Conservation (phyloP, 2,888 invertebrate species). For the Caenorhabditis macrosperma region DNA sequence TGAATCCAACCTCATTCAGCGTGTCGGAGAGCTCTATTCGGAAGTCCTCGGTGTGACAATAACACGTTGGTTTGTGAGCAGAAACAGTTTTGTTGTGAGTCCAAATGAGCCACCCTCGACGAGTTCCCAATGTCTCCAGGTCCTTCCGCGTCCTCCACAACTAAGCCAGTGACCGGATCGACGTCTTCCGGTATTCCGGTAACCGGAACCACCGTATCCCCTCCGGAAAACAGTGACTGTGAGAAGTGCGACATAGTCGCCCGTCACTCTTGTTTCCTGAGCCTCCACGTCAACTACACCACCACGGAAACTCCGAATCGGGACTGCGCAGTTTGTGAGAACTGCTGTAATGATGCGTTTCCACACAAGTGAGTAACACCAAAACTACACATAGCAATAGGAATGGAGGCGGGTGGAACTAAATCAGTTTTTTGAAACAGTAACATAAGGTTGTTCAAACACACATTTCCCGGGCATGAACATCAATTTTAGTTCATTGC, state of each 20-base stretch:
- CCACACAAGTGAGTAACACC: conserved; percentile 19
- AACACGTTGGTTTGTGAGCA: conserved; percentile 29
- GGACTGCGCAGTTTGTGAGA: conserved; percentile 21
- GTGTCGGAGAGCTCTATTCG: conserved; percentile 38
- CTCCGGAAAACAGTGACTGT: neutral
- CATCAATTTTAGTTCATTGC: too few species aligned
- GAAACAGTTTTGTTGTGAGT: conserved; percentile 41
- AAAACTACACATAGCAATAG: neutral
- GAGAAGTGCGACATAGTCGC: conserved; percentile 21
- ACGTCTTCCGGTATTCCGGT: neutral
- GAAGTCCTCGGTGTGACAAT: conserved; percentile 21
- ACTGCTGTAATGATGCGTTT: conserved; percentile 43
- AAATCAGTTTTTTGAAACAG: too few species aligned
- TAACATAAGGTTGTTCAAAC: too few species aligned
- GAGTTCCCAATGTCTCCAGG: neutral
- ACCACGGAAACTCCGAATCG: neutral
- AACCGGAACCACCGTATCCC: neutral
- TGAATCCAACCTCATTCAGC: conserved; percentile 9
- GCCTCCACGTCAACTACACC: conserved; percentile 12
- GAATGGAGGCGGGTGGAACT: too few species aligned
- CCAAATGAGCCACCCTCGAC: neutral
- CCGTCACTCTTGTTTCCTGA: conserved; percentile 31
- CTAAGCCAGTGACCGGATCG: neutral
- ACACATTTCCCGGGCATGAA: too few species aligned
- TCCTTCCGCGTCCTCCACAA: neutral